Percentiles rank a stretch among this genome's conserved stretches.
phyloP scores from a whole-genome alignment of 2,888 invertebrate genomes.

The Bugulina stolonifera region DNA sequence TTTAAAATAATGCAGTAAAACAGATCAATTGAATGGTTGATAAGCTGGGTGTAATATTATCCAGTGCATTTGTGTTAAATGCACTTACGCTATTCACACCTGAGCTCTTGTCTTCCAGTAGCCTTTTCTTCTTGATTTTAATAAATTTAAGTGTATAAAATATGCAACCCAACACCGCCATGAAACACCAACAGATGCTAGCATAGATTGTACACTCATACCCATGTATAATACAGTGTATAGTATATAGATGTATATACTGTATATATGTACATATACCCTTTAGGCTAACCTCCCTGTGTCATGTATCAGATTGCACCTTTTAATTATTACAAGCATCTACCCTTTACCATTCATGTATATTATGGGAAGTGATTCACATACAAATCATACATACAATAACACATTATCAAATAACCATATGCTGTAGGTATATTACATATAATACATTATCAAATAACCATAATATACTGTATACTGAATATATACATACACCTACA shows the following conservation, averaged over 20 bases:
- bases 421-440: too few relatives aligned
- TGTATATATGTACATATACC: not conserved
- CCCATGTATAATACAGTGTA: not conserved
- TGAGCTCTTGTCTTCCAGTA: not conserved
- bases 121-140: constrained; percentile 14
- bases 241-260: not conserved
- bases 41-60: not conserved
- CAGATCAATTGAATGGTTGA: constrained; percentile 1
- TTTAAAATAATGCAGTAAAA: constrained; percentile 13
- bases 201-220: not conserved
- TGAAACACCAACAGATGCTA: constrained; percentile 18
- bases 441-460: too few relatives aligned
- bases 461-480: too few relatives aligned
- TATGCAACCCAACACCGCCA: constrained; percentile 13
- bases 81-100: constrained; percentile 19
- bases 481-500: too few relatives aligned
- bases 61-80: not conserved
- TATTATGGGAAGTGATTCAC: too few relatives aligned
- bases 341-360: too few relatives aligned
- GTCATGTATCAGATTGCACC: too few relatives aligned
- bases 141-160: constrained; percentile 7
- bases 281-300: too few relatives aligned
- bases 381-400: too few relatives aligned
- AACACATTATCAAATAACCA: too few relatives aligned
- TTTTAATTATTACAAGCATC: too few relatives aligned